These are phyloP conservation scores for Pycnonotus jocosus DNA, from an alignment of 2,113 vertebrate genomes.

Conservation along the genomic window DNA sequence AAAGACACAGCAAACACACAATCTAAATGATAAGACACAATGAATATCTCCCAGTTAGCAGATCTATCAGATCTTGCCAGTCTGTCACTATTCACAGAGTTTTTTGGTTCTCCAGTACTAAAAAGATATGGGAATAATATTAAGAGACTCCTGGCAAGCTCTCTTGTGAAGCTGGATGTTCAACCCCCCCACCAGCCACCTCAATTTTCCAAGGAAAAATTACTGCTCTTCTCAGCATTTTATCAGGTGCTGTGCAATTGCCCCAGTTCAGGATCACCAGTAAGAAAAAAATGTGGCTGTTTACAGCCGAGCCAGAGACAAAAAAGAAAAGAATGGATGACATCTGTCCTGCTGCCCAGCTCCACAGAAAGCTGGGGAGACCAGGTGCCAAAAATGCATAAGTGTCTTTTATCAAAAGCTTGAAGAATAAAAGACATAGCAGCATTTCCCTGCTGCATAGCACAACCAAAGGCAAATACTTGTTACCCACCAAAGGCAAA, in stretches of 20 bases:
- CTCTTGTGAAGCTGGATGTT: not conserved
- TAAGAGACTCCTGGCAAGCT: not conserved
- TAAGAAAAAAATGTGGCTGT: not conserved
- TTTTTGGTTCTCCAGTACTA: not conserved
- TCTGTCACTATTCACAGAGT: not conserved
- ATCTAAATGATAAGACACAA: not conserved
- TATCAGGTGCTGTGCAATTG: not conserved
- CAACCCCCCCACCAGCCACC: fast-evolving
- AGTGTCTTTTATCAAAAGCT: not conserved
- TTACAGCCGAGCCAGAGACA: not conserved
- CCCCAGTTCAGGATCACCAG: not conserved
- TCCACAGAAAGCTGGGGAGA: not conserved
- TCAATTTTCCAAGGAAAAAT: not conserved
- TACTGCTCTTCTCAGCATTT: not conserved
- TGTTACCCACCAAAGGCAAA: not conserved
- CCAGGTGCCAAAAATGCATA: not conserved
- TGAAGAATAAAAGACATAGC: not conserved
- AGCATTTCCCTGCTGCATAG: not conserved
- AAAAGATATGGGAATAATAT: not conserved
- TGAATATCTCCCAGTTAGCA: not conserved
- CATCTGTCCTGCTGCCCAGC: not conserved
- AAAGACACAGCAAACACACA: not conserved
- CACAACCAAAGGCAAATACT: not conserved
- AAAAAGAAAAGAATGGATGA: not conserved
- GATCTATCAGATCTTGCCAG: not conserved